phyloP scores from a whole-genome alignment of 2,797 vertebrate genomes.

The Diplodus puntazzo region DNA sequence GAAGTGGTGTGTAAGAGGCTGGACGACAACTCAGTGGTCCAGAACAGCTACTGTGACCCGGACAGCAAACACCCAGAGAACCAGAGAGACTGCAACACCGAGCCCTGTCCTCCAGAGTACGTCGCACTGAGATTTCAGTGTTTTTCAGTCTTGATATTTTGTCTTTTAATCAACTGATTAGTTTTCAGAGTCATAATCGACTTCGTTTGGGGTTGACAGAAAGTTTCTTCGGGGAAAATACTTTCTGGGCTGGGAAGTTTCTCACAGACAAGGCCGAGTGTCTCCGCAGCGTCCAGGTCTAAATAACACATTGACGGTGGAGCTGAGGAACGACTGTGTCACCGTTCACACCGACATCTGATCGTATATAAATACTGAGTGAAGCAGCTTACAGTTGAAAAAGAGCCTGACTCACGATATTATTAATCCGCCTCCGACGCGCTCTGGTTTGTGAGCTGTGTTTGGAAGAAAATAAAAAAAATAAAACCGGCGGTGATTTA shows the following conservation, averaged over 20 bases:
- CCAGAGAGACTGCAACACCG: constrained; percentile 94
- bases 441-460: constrained; percentile 57
- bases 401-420: constrained; percentile 35
- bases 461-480: constrained; percentile 73
- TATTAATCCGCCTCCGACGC: constrained; percentile 63
- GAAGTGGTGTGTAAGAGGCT: constrained; percentile 96
- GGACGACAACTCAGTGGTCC: constrained; percentile 95
- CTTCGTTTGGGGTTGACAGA: no score
- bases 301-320: no score
- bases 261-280: no score
- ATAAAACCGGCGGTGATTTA: constrained; percentile 68
- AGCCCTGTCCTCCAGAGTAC: constrained; percentile 97
- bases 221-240: no score
- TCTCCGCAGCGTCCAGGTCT: no score
- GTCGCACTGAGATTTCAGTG: constrained; percentile 66
- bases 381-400: constrained; percentile 37
- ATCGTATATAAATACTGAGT: constrained; percentile 14
- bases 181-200: no score
- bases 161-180: no score
- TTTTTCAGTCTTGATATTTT: no score
- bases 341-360: constrained; percentile 6
- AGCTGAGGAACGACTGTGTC: background rate
- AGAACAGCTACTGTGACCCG: constrained; percentile 97
- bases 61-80: constrained; percentile 96
- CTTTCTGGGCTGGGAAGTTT: no score